phyloP scores from a whole-genome alignment of 2,113 vertebrate species.

The Mesocricetus auratus region DNA sequence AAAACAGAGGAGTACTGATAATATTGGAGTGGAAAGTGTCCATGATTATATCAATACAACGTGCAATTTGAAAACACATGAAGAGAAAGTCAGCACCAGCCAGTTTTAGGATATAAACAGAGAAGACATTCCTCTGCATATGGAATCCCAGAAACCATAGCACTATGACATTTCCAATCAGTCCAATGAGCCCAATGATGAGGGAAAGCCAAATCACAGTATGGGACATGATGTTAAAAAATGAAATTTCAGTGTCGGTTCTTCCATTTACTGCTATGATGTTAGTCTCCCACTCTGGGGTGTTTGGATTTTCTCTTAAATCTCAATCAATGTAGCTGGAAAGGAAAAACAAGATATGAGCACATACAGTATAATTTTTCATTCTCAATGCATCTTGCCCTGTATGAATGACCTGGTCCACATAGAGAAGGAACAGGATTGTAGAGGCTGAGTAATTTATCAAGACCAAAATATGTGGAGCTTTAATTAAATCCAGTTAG shows the following conservation, averaged over 20 bases:
- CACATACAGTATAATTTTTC: background rate
- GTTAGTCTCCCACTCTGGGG: background rate
- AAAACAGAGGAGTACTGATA: rapidly evolving
- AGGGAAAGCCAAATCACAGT: background rate
- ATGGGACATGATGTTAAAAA: rapidly evolving
- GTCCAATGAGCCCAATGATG: background rate
- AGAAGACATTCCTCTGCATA: background rate
- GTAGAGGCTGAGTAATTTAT: background rate
- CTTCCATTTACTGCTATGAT: background rate
- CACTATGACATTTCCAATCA: background rate
- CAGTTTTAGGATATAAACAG: background rate
- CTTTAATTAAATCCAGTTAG: background rate
- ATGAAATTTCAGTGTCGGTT: rapidly evolving
- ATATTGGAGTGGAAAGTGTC: rapidly evolving
- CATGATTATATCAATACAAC: background rate
- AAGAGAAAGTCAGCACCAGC: background rate
- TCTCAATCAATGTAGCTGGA: background rate
- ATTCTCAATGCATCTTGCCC: background rate
- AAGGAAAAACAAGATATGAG: background rate
- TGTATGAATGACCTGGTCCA: rapidly evolving
- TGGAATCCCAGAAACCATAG: background rate
- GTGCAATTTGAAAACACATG: background rate
- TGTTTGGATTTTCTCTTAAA: background rate
- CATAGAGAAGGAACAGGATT: too few relatives aligned
- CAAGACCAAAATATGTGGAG: background rate